Conservation (phyloP, 1,140 invertebrate genomes). For the Macrobrachium nipponense region DNA sequence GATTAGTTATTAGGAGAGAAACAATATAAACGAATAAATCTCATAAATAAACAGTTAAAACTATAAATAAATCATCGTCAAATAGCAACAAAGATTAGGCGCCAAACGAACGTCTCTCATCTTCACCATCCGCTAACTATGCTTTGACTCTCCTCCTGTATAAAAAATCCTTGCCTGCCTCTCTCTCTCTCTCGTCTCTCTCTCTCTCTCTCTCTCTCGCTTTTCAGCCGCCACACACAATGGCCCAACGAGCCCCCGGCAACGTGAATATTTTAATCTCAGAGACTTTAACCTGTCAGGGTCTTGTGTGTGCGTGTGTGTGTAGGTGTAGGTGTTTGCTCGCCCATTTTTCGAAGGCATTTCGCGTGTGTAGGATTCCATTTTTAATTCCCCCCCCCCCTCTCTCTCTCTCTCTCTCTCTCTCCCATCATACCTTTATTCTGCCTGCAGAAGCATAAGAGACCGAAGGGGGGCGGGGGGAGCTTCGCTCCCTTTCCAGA, state of each 20-base stretch:
- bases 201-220: constrained; percentile 31
- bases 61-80: too few relatives aligned
- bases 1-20: too few relatives aligned
- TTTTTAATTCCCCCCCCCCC: too few relatives aligned
- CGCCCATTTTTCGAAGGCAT: too few relatives aligned
- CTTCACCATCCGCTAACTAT: neutral
- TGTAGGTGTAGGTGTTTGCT: too few relatives aligned
- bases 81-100: neutral
- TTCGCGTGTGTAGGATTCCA: too few relatives aligned
- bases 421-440: neutral
- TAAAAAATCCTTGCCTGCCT: neutral
- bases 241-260: neutral
- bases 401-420: neutral
- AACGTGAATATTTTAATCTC: too few relatives aligned
- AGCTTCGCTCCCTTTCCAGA: too few relatives aligned
- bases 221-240: neutral
- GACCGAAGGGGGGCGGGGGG: neutral
- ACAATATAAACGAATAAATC: too few relatives aligned
- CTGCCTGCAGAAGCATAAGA: neutral
- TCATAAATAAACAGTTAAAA: too few relatives aligned
- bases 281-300: too few relatives aligned
- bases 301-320: too few relatives aligned
- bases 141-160: neutral
- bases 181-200: constrained; percentile 36
- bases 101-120: neutral